phyloP scores from a whole-genome alignment of 2,888 invertebrate species.

The Charanyca ferruginea region DNA sequence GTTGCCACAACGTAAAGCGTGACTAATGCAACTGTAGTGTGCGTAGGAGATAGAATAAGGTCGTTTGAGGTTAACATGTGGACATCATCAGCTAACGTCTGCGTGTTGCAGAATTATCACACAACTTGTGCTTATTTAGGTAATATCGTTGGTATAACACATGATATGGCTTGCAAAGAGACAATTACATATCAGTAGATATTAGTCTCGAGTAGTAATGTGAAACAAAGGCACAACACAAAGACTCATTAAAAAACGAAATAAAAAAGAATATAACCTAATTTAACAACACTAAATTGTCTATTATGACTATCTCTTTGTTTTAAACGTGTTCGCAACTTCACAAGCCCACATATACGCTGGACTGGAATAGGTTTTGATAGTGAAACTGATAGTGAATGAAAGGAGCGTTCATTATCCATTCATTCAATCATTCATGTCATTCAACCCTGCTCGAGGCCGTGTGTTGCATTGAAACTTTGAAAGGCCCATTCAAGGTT shows the following conservation, averaged over 20 bases:
- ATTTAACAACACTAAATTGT: background rate
- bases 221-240: constrained; percentile 50
- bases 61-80: constrained; percentile 78
- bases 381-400: constrained; percentile 56
- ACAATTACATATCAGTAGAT: constrained; percentile 26
- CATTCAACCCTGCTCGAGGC: constrained; percentile 75
- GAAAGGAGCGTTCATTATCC: constrained; percentile 61
- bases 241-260: constrained; percentile 29
- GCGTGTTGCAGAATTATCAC: constrained; percentile 58
- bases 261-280: constrained; percentile 16
- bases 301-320: constrained; percentile 24
- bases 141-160: constrained; percentile 7
- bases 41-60: constrained; percentile 77
- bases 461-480: constrained; percentile 73
- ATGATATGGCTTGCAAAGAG: constrained; percentile 21
- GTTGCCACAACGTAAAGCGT: constrained; percentile 76
- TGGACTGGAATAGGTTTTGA: constrained; percentile 44
- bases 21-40: constrained; percentile 75
- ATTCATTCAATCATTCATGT: constrained; percentile 71
- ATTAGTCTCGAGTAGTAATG: constrained; percentile 15
- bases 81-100: constrained; percentile 61
- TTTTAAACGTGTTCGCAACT: constrained; percentile 29
- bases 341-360: constrained; percentile 19
- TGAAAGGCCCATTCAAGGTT: constrained; percentile 79
- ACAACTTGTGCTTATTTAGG: background rate